Base-by-base conservation (phyloP, 2,113 vertebrate genomes). In the Fregetta grallaria region DNA sequence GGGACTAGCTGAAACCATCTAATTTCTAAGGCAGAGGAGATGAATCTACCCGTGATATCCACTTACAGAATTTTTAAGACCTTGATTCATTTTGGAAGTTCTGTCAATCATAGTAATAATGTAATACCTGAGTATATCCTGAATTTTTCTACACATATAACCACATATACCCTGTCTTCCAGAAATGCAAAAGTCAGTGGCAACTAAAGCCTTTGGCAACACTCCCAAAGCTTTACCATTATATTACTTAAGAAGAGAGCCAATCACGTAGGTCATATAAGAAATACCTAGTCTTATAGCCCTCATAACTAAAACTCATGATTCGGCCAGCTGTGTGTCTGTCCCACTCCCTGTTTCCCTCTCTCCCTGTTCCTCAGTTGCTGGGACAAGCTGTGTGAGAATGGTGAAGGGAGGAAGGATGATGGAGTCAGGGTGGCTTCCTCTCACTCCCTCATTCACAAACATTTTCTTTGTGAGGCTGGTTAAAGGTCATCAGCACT, bases 251-350 rank as follows among this genome's bases (percentile, higher is more conserved):
- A 26, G 25, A 74, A 56, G 25, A 78, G 5, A 22, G 22, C 1
- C 7, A 65, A 34, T 62, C 27, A 13, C 4, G 4, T 22, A 70
- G 42, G 14, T 49, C 14, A 29, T 55, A 8, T 12, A 77, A 66
- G 30, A 77, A 91, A 62, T 55, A 44, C 0, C 5, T 34, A 27
- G 6, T 29, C 11, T 73, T 76, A 27, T 2, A 70, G 14, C 10
- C 40, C 30, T 87, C 6, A 11, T 32, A 66, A 50, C 25, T 2
- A 6, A 34, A 71, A 16, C 20, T 36, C 23, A 34, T 7, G 10
- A 34, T 30, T 76, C 44, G 52, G 20, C 6, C 32, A 15, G 23
- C 21, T 44, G 7, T 0, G 0, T 29, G 16, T 6, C 15, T 59
- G 38, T 40, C 73, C 17, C 8, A 6, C 5, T 81, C 32, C 32